phyloP scores from a whole-genome alignment of 30 jellyfish, hydroid and myxozoan genomes.

The Hydra vulgaris region DNA sequence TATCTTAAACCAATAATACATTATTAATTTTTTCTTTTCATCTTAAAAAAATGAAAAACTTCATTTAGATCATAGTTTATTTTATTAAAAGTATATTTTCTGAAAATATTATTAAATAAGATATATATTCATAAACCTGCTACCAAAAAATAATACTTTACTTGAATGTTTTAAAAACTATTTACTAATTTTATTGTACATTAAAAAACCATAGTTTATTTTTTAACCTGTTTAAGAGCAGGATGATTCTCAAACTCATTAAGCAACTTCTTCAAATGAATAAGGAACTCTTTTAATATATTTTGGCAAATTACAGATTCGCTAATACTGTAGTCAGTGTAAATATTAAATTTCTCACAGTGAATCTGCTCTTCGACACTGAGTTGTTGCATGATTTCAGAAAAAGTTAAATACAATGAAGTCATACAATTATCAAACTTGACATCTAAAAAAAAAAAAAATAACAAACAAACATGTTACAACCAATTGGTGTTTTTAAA shows the following conservation, averaged over 20 bases:
- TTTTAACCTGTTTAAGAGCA: constrained; percentile 59
- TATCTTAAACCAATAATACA: too few species aligned
- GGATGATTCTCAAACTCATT: constrained; percentile 74
- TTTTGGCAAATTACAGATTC: constrained; percentile 37
- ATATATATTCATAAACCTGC: too few species aligned
- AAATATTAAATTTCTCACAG: constrained; percentile 36
- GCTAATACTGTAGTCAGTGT: constrained; percentile 40
- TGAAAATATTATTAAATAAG: too few species aligned
- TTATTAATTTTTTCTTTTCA: too few species aligned
- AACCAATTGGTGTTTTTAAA: too few species aligned
- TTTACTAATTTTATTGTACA: too few species aligned
- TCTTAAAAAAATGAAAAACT: too few species aligned
- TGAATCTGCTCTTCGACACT: not conserved
- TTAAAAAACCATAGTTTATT: not conserved
- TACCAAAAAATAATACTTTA: too few species aligned
- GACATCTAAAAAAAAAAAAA: not conserved
- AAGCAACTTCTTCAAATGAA: constrained; percentile 30
- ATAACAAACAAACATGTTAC: too few species aligned
- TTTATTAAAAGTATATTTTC: not conserved
- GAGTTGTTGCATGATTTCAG: not conserved
- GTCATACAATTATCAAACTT: not conserved
- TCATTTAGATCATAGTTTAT: too few species aligned
- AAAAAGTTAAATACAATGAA: not conserved
- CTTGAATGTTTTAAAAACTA: too few species aligned
- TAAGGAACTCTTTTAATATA: constrained; percentile 37